Conservation (phyloP, 2,888 invertebrate species). For the Machimus atricapillus region DNA sequence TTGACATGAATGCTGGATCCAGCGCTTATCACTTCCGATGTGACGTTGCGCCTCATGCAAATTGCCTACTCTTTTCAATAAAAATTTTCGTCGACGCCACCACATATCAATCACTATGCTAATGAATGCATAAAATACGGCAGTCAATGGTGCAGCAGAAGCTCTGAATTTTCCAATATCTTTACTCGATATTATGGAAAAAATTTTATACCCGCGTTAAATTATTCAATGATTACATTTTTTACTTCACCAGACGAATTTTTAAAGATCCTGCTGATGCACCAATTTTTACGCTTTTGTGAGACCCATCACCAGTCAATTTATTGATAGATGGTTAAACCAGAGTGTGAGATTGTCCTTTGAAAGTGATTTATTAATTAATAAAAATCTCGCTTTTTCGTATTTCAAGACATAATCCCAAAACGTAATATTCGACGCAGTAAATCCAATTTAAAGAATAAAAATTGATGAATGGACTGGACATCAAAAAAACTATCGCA, state of each 20-base stretch:
- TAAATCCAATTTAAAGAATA: too few species aligned
- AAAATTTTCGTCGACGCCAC: not conserved
- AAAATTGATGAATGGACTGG: too few species aligned
- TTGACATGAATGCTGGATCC: not conserved
- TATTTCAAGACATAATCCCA: too few species aligned
- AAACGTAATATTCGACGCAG: too few species aligned
- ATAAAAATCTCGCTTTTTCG: too few species aligned
- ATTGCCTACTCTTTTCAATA: not conserved
- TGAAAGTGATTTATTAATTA: too few species aligned
- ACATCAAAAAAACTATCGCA: too few species aligned
- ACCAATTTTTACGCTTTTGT: not conserved
- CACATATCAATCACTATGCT: constrained; percentile 3
- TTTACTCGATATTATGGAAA: not conserved
- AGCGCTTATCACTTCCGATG: not conserved
- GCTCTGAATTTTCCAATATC: not conserved
- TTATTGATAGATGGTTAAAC: too few species aligned
- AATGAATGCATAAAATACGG: constrained; percentile 14
- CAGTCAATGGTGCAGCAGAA: not conserved
- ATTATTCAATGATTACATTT: not conserved
- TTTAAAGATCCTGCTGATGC: not conserved
- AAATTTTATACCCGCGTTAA: not conserved
- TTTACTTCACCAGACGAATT: not conserved
- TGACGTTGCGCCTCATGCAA: not conserved
- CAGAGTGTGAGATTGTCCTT: too few species aligned
- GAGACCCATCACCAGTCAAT: not conserved